Evolutionary conservation across 2,888 invertebrate species (phyloP), one percentile per base, ranked within the genome.

Genomic region (Papilio gigon): DNA sequence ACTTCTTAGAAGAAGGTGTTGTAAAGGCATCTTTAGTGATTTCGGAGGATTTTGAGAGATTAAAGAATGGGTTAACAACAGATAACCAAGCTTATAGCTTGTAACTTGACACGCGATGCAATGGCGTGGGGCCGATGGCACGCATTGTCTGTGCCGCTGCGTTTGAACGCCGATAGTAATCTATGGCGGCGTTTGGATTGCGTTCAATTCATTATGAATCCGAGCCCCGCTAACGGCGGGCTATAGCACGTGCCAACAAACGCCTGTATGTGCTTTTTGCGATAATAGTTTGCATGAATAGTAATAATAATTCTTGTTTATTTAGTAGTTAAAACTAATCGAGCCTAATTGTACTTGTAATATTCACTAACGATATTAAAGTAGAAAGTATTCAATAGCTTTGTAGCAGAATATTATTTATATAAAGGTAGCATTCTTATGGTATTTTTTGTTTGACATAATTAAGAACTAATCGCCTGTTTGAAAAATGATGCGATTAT

Each of bases 101-200:
- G 11, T 69, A 14, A 6, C 50, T 62, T n/a, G 33, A 20, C 14
- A 64, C 67, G 35, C 22, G 33, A 53, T 14, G 50, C 5, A 56
- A 72, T 73, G 73, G 73, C 72, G 67, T 58, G 59, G 67, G 50
- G 74, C 75, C 72, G 68, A 73, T 70, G 40, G 70, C 73, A 74
- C 75, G 76, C 72, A 74, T 72, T 72, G 76, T 74, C 44, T 63
- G 20, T 47, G 20, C 50, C 71, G 74, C 71, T 75, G 77, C 77
- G 73, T 75, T 75, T 76, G 77, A 76, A 40, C 30, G 64, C 72
- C 72, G 74, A 74, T 72, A 73, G 71, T 75, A 74, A 75, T 76
- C 74, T 75, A 77, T 73, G 72, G 71, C 60, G 74, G 72, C 71
- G 74, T 77, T 78, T 78, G 77, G 75, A 73, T 42, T 70, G 65